These are phyloP conservation scores for Mobula hypostoma DNA, from an alignment of 2,113 vertebrate species.

Conservation along the genomic window DNA sequence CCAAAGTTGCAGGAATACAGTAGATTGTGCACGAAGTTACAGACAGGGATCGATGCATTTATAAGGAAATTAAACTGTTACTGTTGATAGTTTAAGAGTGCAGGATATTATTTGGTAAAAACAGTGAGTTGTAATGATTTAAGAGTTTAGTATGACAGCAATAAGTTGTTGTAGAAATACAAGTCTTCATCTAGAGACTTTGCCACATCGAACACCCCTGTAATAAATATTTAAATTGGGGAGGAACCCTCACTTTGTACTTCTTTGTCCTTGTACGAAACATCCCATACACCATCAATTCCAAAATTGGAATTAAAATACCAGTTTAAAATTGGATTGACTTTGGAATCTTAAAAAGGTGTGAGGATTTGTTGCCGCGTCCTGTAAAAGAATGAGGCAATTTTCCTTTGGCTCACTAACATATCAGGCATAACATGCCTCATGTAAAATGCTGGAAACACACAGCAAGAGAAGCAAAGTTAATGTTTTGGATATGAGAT, in stretches of 20 bases:
- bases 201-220: slow-evolving; percentile 1
- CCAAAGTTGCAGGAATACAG: neutral
- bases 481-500: no score
- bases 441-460: neutral
- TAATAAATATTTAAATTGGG: neutral
- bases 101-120: neutral
- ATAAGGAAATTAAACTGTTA: neutral
- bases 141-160: neutral
- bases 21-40: neutral
- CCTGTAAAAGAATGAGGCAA: neutral
- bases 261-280: neutral
- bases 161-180: neutral
- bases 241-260: neutral
- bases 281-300: neutral
- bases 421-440: neutral
- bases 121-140: neutral
- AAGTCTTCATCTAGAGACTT: neutral
- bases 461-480: no score
- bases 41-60: neutral
- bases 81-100: neutral
- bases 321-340: neutral
- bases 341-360: neutral
- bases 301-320: neutral
- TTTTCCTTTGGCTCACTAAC: neutral
- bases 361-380: neutral